Evolutionary conservation across 2,797 vertebrate genomes (phyloP).

Genomic region (Triplophysa bombifrons): DNA sequence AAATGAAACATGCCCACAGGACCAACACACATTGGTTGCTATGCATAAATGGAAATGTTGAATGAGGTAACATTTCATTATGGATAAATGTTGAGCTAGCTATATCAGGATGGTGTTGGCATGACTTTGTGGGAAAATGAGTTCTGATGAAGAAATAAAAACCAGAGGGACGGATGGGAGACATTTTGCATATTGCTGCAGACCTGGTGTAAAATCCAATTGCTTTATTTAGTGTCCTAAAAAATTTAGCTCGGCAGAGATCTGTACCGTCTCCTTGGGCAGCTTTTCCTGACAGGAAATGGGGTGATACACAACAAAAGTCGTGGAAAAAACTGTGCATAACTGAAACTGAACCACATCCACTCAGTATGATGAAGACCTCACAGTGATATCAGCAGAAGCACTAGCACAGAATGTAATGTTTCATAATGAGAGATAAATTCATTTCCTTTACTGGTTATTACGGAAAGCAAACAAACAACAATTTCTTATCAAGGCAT

Average conservation of each 20-base stretch:
- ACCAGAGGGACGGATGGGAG: neutral
- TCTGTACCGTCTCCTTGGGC: constrained; percentile 62
- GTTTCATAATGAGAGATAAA: constrained; percentile 1
- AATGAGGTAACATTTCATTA: neutral
- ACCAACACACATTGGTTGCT: neutral
- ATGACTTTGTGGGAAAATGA: neutral
- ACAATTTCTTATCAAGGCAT: neutral
- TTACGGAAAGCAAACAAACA: constrained; percentile 27
- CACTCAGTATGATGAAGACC: constrained; percentile 56
- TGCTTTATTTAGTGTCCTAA: constrained; percentile 11
- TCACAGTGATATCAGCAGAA: constrained; percentile 46
- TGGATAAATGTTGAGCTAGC: neutral
- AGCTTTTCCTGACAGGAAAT: constrained; percentile 80
- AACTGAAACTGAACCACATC: constrained; percentile 69
- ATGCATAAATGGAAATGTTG: neutral
- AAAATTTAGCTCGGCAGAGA: constrained; percentile 55
- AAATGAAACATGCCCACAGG: neutral
- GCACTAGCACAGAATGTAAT: constrained; percentile 17
- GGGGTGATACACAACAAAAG: constrained; percentile 67
- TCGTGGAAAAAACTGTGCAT: constrained; percentile 49
- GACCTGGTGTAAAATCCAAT: neutral
- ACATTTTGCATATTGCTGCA: neutral
- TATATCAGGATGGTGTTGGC: neutral
- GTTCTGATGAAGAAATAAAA: neutral
- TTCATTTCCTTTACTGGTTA: constrained; percentile 16